Percentiles rank a stretch among this genome's conserved stretches.
These are phyloP conservation scores for Ptyas mucosa DNA, from an alignment of 2,113 vertebrate species.

Conservation along the genomic window DNA sequence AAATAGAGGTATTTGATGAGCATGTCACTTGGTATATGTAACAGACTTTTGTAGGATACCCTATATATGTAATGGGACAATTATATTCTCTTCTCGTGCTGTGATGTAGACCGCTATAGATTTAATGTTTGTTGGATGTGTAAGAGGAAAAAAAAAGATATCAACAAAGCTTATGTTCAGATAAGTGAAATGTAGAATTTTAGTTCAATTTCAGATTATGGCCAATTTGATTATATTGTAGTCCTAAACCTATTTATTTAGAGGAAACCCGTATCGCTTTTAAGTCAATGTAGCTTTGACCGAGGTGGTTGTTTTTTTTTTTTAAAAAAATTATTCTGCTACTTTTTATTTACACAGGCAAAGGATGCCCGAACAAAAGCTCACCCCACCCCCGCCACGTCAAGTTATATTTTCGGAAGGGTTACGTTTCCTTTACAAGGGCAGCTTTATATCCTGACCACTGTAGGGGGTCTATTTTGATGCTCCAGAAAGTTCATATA, in stretches of 20 bases:
- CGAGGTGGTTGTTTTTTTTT: not conserved
- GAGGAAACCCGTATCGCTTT: not conserved
- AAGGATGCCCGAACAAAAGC: conserved; percentile 17
- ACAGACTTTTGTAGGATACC: too few species aligned
- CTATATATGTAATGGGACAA: too few species aligned
- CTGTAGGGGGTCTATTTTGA: conserved; percentile 9
- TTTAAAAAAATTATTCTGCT: not conserved
- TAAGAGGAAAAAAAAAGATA: too few species aligned
- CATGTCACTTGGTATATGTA: too few species aligned
- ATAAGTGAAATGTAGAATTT: not conserved
- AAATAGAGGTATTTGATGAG: too few species aligned
- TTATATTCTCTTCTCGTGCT: too few species aligned
- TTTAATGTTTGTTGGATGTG: too few species aligned
- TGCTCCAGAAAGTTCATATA: conserved; percentile 19
- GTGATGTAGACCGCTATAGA: too few species aligned
- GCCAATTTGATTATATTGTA: not conserved
- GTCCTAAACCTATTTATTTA: not conserved
- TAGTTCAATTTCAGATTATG: not conserved
- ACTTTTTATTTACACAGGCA: conserved; percentile 20
- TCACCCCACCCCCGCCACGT: not conserved
- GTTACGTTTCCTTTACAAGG: conserved; percentile 24
- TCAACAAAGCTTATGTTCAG: not conserved
- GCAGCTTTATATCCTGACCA: conserved; percentile 12
- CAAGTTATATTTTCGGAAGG: conserved; percentile 29
- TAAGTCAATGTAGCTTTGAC: not conserved